phyloP scores from a whole-genome alignment of 2,797 vertebrate species.

The Esox masquinongy region DNA sequence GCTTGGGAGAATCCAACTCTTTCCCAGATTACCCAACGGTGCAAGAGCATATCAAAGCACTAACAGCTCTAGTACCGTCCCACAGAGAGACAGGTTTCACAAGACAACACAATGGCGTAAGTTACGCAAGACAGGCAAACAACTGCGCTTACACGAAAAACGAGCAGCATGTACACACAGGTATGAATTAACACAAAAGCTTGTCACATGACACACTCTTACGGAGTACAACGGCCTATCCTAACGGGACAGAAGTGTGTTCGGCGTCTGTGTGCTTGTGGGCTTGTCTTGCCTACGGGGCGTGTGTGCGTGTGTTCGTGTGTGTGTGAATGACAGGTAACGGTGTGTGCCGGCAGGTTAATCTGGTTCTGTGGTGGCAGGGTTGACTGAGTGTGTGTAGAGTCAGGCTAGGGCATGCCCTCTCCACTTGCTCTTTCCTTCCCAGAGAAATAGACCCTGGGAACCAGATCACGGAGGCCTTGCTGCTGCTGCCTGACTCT shows the following conservation, averaged over 20 bases:
- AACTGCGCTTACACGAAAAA: not conserved
- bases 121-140: not conserved
- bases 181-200: not conserved
- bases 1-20: slow-evolving; percentile 48
- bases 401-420: slow-evolving; percentile 75
- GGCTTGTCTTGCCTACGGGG: slow-evolving; percentile 59
- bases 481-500: slow-evolving; percentile 57
- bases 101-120: slow-evolving; percentile 5
- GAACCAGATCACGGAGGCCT: slow-evolving; percentile 69
- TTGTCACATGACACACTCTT: not conserved
- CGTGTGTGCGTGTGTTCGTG: slow-evolving; percentile 44
- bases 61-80: slow-evolving; percentile 34
- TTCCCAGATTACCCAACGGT: slow-evolving; percentile 55
- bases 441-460: slow-evolving; percentile 62
- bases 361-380: slow-evolving; percentile 68
- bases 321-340: slow-evolving; percentile 71
- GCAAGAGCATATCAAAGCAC: slow-evolving; percentile 42
- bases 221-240: not conserved
- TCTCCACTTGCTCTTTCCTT: slow-evolving; percentile 37
- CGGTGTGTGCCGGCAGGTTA: slow-evolving; percentile 69
- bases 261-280: not conserved
- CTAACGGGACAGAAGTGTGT: slow-evolving; percentile 6
- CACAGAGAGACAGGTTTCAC: slow-evolving; percentile 17
- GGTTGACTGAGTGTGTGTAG: slow-evolving; percentile 28
- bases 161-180: not conserved